A percentile compares a stretch with the other conserved stretches of the same genome.
Conservation (phyloP, 2,888 invertebrate genomes). For the Lepas anatifera region DNA sequence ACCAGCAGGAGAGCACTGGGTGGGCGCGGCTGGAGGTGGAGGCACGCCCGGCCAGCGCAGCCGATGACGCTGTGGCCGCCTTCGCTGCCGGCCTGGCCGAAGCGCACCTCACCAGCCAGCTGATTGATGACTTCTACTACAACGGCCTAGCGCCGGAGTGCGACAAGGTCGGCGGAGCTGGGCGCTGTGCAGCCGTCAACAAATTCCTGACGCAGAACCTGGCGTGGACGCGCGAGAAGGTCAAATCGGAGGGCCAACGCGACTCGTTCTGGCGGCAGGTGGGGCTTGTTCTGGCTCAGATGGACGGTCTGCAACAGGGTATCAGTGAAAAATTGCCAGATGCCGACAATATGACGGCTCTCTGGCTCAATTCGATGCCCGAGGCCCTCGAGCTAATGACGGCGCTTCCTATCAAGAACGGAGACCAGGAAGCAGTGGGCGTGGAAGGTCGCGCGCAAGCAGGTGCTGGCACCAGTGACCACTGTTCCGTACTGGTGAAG, state of each 20-base stretch:
- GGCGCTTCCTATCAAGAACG: not conserved
- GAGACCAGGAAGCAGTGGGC: not conserved
- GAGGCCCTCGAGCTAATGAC: not conserved
- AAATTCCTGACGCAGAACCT: not conserved
- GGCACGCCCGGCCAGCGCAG: not conserved
- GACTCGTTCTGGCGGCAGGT: constrained; percentile 4
- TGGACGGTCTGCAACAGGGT: constrained; percentile 8
- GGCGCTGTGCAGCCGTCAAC: not conserved
- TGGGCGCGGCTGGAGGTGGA: not conserved
- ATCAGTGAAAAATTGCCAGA: not conserved
- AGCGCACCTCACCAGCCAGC: not conserved
- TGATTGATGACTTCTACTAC: not conserved
- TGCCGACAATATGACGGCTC: not conserved
- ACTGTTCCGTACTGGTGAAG: constrained; percentile 53
- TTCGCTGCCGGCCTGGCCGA: constrained; percentile 8
- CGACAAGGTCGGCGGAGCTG: not conserved
- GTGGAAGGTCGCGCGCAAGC: not conserved
- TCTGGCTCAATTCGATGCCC: not conserved
- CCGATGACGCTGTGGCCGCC: not conserved
- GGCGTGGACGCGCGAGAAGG: not conserved
- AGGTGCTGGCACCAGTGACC: constrained; percentile 35
- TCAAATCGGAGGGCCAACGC: not conserved
- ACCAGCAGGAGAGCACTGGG: constrained; percentile 9
- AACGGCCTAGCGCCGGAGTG: not conserved
- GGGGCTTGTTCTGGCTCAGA: not conserved